phyloP scores from a whole-genome alignment of 1,140 invertebrate species.

The Metaphire vulgaris region DNA sequence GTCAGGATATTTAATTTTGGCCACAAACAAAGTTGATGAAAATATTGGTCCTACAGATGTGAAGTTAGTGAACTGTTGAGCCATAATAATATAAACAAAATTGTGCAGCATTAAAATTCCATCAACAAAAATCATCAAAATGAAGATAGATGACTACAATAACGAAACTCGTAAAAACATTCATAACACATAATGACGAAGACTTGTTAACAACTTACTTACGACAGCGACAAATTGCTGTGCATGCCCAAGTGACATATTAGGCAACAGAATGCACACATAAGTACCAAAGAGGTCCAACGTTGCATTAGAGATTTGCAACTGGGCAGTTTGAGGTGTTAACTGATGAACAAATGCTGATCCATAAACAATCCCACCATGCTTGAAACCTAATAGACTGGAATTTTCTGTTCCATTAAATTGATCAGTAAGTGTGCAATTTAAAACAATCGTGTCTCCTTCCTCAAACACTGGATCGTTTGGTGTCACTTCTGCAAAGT shows the following conservation, averaged over 20 bases:
- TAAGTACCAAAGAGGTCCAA: background rate
- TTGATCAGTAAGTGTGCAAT: background rate
- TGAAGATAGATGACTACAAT: too few species aligned
- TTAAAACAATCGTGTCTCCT: background rate
- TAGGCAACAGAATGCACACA: background rate
- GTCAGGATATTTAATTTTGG: too few species aligned
- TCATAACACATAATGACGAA: too few species aligned
- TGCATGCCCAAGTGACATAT: background rate
- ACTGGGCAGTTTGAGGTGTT: background rate
- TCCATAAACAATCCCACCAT: background rate
- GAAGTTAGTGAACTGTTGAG: too few species aligned
- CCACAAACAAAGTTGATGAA: too few species aligned
- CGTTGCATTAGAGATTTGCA: background rate
- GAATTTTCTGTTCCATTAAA: background rate
- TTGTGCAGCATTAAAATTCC: too few species aligned
- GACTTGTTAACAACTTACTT: too few species aligned
- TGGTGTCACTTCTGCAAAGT: background rate
- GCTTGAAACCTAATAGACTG: background rate
- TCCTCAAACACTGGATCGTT: background rate
- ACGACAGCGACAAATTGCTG: background rate
- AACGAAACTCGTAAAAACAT: too few species aligned
- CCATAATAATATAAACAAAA: too few species aligned
- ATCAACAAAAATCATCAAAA: too few species aligned
- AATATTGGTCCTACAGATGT: too few species aligned
- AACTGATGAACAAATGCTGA: background rate